A percentile compares a stretch with the other conserved stretches of the same genome.
These are phyloP conservation scores for Cacatua alba DNA, from an alignment of 2,113 vertebrate species.

Conservation along the genomic window DNA sequence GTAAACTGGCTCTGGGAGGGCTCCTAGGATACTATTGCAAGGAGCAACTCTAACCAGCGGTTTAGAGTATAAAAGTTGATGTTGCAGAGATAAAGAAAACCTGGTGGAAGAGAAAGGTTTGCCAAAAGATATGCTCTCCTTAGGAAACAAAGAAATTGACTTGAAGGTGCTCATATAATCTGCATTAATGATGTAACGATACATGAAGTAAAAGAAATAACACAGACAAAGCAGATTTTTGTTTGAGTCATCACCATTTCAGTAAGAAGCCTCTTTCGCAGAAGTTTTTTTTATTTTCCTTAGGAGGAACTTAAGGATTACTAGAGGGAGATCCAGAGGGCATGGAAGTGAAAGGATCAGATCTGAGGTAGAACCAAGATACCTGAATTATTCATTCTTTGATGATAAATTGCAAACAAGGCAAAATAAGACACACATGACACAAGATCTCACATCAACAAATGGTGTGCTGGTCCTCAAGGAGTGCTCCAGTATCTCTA, in stretches of 20 bases:
- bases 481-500: not conserved
- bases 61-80: not conserved
- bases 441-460: not conserved
- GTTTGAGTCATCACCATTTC: not conserved
- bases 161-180: not conserved
- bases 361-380: not conserved
- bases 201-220: not conserved
- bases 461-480: not conserved
- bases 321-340: not conserved
- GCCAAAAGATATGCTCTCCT: not conserved
- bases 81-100: not conserved
- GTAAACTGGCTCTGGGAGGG: not conserved
- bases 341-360: not conserved
- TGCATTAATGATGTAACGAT: not conserved
- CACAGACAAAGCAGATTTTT: not conserved
- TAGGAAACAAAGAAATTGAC: not conserved
- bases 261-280: not conserved
- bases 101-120: not conserved
- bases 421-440: not conserved
- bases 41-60: not conserved
- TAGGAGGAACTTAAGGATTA: not conserved
- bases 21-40: not conserved
- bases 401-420: not conserved
- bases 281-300: not conserved
- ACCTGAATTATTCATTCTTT: not conserved